Evolutionary conservation across 2,888 invertebrate genomes (phyloP).

Genomic region (Drosophila mimica): DNA sequence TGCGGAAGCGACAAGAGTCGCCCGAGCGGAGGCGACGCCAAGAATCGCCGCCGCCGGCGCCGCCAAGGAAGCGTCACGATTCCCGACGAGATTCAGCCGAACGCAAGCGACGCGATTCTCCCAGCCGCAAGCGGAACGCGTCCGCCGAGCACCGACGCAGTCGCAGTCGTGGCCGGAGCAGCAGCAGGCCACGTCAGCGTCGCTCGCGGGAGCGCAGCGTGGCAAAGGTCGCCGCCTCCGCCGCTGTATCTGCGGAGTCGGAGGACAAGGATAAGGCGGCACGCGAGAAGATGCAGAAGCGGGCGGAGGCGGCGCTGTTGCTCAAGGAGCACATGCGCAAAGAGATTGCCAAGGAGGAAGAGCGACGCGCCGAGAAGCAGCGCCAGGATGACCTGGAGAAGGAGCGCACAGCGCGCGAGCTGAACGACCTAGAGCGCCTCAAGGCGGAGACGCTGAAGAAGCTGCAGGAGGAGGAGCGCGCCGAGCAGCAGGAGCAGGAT

Average conservation of each 20-base stretch:
- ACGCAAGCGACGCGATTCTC: constrained; percentile 52
- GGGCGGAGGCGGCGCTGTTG: constrained; percentile 86
- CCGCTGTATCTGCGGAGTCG: constrained; percentile 33
- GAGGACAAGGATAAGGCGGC: constrained; percentile 80
- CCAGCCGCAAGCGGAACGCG: constrained; percentile 48
- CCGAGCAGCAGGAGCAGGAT: constrained; percentile 23
- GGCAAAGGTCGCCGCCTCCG: constrained; percentile 42
- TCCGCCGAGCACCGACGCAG: constrained; percentile 51
- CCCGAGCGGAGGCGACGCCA: constrained; percentile 20
- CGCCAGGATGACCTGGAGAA: constrained; percentile 83
- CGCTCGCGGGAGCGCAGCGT: constrained; percentile 40
- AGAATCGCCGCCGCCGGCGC: constrained; percentile 41
- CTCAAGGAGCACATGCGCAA: constrained; percentile 88
- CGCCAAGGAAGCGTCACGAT: constrained; percentile 35
- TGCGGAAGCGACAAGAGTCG: constrained; percentile 29
- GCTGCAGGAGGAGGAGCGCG: constrained; percentile 80
- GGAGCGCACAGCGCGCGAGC: constrained; percentile 82
- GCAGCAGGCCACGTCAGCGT: constrained; percentile 51
- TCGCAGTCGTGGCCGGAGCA: constrained; percentile 59
- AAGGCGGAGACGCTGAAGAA: constrained; percentile 84
- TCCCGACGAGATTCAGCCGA: constrained; percentile 53
- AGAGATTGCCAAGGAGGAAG: constrained; percentile 87
- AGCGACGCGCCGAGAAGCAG: constrained; percentile 86
- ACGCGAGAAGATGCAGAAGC: constrained; percentile 85
- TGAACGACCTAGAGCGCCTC: constrained; percentile 83